Base-by-base conservation (phyloP, 2,797 vertebrate species). In the Trichosurus vulpecula region DNA sequence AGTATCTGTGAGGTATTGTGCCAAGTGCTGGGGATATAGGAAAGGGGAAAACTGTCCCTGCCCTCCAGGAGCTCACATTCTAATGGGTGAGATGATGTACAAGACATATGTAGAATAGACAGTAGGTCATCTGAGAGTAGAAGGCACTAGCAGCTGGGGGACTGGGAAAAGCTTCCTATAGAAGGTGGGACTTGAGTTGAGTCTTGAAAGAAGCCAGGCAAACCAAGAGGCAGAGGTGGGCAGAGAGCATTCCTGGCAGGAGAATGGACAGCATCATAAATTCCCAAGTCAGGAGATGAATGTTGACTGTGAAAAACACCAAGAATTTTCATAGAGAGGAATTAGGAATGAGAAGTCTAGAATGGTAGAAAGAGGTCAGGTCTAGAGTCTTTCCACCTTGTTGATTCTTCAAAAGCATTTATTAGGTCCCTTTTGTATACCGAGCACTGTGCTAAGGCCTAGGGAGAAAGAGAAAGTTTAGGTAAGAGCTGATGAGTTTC, bases 51-150 rank as follows among this genome's bases (percentile, higher is more conserved):
- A 35, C 13, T 14, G 16, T 16, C 16, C 61, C 35, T 74, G 14
- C 35, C 61, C 35, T 74, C 35, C 5, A n/a, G 35, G 41, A 51
- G 41, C 41, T 51, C 74, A 51, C 74, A 19, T 41, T 74, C n/a
- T 9, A 0, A 19, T 3, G 6, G n/a, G n/a, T n/a, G n/a, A 74
- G n/a, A 19, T 6, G 6, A 8, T n/a, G 27, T 27, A 1, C 74
- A 25, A 47, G 41, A 81, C 74, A 27, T 27, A 13, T 41, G 4
- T 10, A 11, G 22, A 27, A 1, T 11, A 27, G 22, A 47, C 3
- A 11, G 41, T 22, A 22, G 41, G 2, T 10, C 47, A 27, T 81
- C 41, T 27, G 74, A 51, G 41, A 51, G 41, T 0, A 3, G 74
- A 87, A 27, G 25, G 41, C 25, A 51, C 41, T 27, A 12, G 74